Evolutionary conservation across 2,113 vertebrate species (phyloP).

Genomic region (Clupea harengus): DNA sequence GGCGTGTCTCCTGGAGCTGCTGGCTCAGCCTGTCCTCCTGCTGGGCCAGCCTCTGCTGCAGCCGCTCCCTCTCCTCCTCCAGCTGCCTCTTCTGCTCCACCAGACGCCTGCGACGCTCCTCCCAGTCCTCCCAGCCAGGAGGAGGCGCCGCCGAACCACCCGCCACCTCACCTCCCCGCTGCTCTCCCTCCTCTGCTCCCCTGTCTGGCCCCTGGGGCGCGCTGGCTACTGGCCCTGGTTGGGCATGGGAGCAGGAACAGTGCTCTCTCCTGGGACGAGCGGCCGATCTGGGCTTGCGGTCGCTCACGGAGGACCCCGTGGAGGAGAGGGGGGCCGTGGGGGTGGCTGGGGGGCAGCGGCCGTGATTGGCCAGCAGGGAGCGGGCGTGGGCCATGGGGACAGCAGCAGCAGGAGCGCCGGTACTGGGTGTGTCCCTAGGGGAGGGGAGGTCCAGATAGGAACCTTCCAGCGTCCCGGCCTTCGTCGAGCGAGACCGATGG

Average conservation of each 20-base stretch:
- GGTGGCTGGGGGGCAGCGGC: neutral
- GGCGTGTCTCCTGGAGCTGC: constrained; percentile 75
- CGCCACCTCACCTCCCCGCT: constrained; percentile 17
- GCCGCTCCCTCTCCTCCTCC: constrained; percentile 84
- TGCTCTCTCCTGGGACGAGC: constrained; percentile 23
- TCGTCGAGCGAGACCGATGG: constrained; percentile 36
- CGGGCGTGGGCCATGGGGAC: constrained; percentile 32
- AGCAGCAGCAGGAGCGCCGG: constrained; percentile 19
- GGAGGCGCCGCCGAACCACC: constrained; percentile 42
- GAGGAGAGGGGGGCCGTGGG: neutral
- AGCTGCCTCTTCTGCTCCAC: constrained; percentile 90
- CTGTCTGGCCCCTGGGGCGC: constrained; percentile 25
- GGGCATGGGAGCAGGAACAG: constrained; percentile 26
- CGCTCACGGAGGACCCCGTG: neutral
- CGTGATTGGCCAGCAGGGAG: neutral
- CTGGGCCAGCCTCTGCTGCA: constrained; percentile 79
- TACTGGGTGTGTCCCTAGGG: constrained; percentile 23
- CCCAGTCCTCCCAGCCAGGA: constrained; percentile 70
- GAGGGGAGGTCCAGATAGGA: constrained; percentile 63
- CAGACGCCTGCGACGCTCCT: constrained; percentile 80
- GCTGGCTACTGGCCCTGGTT: neutral
- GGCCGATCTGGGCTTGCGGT: constrained; percentile 34
- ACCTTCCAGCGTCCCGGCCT: constrained; percentile 57
- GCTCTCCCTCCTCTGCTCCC: constrained; percentile 13
- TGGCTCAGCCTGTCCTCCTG: constrained; percentile 86